phyloP scores from a whole-genome alignment of 2,797 vertebrate genomes.

The Meriones psammophilus region DNA sequence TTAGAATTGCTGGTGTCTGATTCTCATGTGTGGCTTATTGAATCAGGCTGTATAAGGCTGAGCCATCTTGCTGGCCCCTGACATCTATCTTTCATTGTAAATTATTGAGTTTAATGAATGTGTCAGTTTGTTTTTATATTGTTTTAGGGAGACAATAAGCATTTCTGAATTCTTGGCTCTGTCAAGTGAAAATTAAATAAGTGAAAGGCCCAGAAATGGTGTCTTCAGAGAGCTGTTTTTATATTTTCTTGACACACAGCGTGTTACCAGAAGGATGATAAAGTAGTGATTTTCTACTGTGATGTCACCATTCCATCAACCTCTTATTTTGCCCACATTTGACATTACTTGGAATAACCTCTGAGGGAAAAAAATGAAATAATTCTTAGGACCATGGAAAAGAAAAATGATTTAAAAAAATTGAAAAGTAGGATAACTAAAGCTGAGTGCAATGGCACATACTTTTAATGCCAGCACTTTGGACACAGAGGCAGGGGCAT shows the following conservation, averaged over 20 bases:
- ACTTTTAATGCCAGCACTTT: background rate
- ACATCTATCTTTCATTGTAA: background rate
- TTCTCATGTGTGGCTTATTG: background rate
- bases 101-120: background rate
- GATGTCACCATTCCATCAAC: background rate
- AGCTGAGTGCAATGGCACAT: background rate
- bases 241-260: background rate
- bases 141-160: conserved; percentile 27
- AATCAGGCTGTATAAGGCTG: background rate
- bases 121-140: background rate
- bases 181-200: background rate
- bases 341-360: background rate
- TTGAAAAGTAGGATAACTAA: background rate
- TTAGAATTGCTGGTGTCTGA: background rate
- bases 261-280: background rate
- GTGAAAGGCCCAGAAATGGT: background rate
- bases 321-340: conserved; percentile 25
- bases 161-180: conserved; percentile 3
- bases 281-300: background rate
- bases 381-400: background rate
- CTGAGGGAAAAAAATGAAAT: conserved; percentile 3
- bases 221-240: background rate
- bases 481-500: background rate
- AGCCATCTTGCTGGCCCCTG: background rate
- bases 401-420: conserved; percentile 25